phyloP scores from a whole-genome alignment of 2,888 invertebrate genomes.

The Drosophila anomalata region DNA sequence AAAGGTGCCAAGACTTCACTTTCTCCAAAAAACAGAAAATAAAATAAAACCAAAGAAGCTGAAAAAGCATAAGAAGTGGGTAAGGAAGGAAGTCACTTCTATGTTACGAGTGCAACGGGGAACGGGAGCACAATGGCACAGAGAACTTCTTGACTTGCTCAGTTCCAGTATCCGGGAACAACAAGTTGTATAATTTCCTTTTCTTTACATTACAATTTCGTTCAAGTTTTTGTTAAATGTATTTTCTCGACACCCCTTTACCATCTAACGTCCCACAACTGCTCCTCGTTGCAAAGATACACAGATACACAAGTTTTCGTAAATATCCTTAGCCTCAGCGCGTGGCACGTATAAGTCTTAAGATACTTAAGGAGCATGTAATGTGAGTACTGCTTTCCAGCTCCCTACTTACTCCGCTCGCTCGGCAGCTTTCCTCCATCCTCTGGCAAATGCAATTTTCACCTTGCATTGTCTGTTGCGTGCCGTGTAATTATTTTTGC shows the following conservation, averaged over 20 bases:
- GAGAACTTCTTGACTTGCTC: constrained; percentile 56
- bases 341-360: constrained; percentile 56
- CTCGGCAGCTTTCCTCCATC: background rate
- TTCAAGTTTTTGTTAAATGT: constrained; percentile 58
- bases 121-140: background rate
- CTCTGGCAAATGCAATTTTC: constrained; percentile 59
- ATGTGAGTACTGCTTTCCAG: constrained; percentile 48
- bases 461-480: constrained; percentile 59
- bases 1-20: constrained; percentile 60
- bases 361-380: constrained; percentile 64
- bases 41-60: constrained; percentile 3
- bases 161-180: constrained; percentile 39
- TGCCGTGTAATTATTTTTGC: constrained; percentile 64
- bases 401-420: background rate
- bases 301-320: constrained; percentile 51
- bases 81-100: constrained; percentile 7
- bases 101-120: background rate
- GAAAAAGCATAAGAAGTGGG: background rate
- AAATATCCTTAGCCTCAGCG: constrained; percentile 52
- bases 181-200: constrained; percentile 56
- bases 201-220: constrained; percentile 49
- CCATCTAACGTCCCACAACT: background rate
- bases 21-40: constrained; percentile 44
- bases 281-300: background rate
- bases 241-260: constrained; percentile 37